Evolutionary conservation across 2,888 invertebrate species (phyloP), one percentile per base, ranked within the genome.

Genomic region (Apamea crenata): DNA sequence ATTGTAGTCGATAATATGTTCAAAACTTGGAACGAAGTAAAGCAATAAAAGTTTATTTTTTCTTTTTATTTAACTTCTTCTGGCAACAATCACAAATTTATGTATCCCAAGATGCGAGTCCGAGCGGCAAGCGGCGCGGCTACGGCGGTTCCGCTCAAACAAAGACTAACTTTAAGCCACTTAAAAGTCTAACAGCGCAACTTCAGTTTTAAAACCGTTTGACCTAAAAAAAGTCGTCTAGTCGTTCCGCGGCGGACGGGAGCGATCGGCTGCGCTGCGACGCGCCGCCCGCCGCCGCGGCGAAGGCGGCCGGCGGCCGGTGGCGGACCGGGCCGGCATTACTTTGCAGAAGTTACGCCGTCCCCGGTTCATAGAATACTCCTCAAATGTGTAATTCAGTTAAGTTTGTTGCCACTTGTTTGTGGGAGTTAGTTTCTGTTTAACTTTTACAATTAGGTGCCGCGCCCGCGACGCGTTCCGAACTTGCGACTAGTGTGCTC

Each of bases 181-280:
- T 94, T 94, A 92, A 91, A 93, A 93, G 90, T 94, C 88, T 90
- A 90, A 91, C 89, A 81, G 89, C 88, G 87, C 88, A 91, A 93
- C 91, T 92, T 91, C 88, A 91, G 89, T 93, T 93, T 91, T 91
- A 89, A 90, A 93, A 91, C 84, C 90, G 91, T 94, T 94, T 93
- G 92, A 91, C 91, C 92, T 90, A 90, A 90, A 94, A 93, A 89
- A 80, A 73, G 75, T 65, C 21, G 29, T 36, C 44, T 65, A 16
- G 29, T 36, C 44, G 66, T 47, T 56, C 36, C 29, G 59, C n/a
- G 69, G 76, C 73, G 77, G 69, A 65, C n/a, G 68, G 36, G 29
- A 16, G 61, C 71, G 53, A 71, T 44, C 83, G 87, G 44, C 56
- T 16, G 66, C 66, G 36, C 12, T 16, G 66, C 66, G 36, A 12